Evolutionary conservation across 2,113 vertebrate species (phyloP).

Genomic region (Leucopsar rothschildi): DNA sequence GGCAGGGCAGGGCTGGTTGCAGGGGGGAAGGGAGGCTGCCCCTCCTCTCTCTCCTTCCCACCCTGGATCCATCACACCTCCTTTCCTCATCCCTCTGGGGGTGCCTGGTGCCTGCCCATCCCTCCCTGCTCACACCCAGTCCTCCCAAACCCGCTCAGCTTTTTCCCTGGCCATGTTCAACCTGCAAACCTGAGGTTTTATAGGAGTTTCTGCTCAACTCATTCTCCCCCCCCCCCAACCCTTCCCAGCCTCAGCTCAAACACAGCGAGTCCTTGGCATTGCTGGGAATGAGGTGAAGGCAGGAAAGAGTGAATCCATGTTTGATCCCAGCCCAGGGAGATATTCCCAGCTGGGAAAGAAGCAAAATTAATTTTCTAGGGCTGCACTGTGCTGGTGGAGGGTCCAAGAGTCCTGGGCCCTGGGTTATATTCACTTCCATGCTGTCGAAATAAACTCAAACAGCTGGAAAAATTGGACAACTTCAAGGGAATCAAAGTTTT

Average conservation of each 20-base stretch:
- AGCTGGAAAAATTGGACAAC: background rate
- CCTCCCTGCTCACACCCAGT: background rate
- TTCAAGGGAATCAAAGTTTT: background rate
- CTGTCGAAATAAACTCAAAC: background rate
- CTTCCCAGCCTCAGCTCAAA: background rate
- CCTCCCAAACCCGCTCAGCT: background rate
- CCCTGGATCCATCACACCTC: background rate
- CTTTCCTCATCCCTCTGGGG: background rate
- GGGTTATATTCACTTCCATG: background rate
- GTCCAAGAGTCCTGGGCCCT: background rate
- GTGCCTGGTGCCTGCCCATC: background rate
- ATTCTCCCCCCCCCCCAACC: background rate
- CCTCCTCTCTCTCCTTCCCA: background rate
- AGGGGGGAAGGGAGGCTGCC: fast-evolving
- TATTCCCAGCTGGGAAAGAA: background rate
- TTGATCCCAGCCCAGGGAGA: background rate
- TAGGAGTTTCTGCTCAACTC: background rate
- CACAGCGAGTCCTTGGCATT: background rate
- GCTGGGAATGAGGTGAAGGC: background rate
- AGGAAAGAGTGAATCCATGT: background rate
- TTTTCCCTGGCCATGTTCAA: background rate
- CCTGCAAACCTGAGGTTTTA: background rate
- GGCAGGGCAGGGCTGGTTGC: background rate
- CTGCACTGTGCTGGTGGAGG: background rate
- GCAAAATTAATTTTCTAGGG: background rate